These are phyloP conservation scores for Pangasianodon gigas DNA, from an alignment of 2,113 vertebrate genomes.

Conservation along the genomic window DNA sequence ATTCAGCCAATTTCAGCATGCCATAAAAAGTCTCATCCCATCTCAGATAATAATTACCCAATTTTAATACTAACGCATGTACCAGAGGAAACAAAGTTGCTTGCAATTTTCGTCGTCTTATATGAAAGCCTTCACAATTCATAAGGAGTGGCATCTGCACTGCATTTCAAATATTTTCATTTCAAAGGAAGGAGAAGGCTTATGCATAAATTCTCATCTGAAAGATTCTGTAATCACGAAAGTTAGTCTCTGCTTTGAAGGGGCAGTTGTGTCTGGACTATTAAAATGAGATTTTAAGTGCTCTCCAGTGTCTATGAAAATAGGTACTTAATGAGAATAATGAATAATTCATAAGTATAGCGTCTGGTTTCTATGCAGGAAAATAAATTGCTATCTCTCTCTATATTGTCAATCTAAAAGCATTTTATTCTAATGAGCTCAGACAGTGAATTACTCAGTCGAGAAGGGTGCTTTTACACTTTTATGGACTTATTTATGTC, in stretches of 20 bases:
- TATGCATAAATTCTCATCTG: constrained; percentile 27
- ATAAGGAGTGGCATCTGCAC: not conserved
- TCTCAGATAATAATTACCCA: constrained; percentile 20
- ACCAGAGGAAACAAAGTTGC: not conserved
- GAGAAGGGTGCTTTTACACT: not conserved
- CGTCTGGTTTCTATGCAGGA: constrained; percentile 22
- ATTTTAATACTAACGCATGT: not conserved
- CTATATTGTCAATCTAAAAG: constrained; percentile 12
- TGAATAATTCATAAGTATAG: constrained; percentile 43
- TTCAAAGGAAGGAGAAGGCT: constrained; percentile 16
- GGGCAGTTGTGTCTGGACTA: constrained; percentile 14
- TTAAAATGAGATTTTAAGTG: constrained; percentile 38
- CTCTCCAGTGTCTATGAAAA: constrained; percentile 33
- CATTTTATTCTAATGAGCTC: constrained; percentile 32
- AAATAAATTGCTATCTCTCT: constrained; percentile 20
- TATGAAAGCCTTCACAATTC: not conserved
- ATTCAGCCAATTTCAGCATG: not conserved
- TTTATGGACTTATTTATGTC: constrained; percentile 9
- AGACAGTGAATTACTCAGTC: not conserved
- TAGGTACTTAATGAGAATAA: constrained; percentile 31
- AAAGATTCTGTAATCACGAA: constrained; percentile 21
- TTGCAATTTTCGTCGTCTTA: not conserved
- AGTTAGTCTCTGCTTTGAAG: constrained; percentile 20
- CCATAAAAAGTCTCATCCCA: not conserved
- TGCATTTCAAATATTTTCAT: constrained; percentile 1